Evolutionary conservation across 2,888 invertebrate species (phyloP).

Genomic region (Isotomurus palustris): DNA sequence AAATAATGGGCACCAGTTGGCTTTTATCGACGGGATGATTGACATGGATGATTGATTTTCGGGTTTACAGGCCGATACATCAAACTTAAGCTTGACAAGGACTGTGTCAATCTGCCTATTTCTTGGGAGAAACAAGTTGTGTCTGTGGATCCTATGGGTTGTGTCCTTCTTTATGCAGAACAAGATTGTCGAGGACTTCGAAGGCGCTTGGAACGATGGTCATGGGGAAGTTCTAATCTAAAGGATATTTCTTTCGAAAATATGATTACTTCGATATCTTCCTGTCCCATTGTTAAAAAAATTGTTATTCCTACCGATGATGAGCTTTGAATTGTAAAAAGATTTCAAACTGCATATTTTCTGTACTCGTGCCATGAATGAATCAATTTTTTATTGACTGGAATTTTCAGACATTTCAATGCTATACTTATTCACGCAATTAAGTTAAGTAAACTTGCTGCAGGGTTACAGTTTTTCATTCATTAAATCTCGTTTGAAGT

Average conservation of each 20-base stretch:
- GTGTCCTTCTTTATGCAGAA: slow-evolving; percentile 33
- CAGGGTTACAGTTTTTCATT: too few relatives aligned
- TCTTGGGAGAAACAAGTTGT: slow-evolving; percentile 27
- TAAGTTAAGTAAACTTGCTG: too few relatives aligned
- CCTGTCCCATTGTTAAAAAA: slow-evolving; percentile 27
- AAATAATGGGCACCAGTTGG: too few relatives aligned
- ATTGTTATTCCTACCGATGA: slow-evolving; percentile 19
- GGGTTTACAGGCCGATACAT: slow-evolving; percentile 21
- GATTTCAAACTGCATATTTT: not conserved
- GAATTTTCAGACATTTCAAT: too few relatives aligned
- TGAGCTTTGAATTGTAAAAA: slow-evolving; percentile 11
- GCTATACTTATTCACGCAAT: too few relatives aligned
- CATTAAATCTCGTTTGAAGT: too few relatives aligned
- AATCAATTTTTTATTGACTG: too few relatives aligned
- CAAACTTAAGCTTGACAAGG: slow-evolving; percentile 21
- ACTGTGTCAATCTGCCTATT: slow-evolving; percentile 27
- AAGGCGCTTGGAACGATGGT: slow-evolving; percentile 33
- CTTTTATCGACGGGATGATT: too few relatives aligned
- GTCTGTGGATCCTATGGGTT: slow-evolving; percentile 31
- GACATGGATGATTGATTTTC: not conserved
- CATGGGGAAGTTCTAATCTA: slow-evolving; percentile 31
- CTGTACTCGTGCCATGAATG: not conserved
- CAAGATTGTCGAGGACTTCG: slow-evolving; percentile 31
- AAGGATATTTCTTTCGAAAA: slow-evolving; percentile 38
- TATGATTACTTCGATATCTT: slow-evolving; percentile 25